Base-by-base conservation (phyloP, 2,888 invertebrate genomes). In the Plusia festucae region DNA sequence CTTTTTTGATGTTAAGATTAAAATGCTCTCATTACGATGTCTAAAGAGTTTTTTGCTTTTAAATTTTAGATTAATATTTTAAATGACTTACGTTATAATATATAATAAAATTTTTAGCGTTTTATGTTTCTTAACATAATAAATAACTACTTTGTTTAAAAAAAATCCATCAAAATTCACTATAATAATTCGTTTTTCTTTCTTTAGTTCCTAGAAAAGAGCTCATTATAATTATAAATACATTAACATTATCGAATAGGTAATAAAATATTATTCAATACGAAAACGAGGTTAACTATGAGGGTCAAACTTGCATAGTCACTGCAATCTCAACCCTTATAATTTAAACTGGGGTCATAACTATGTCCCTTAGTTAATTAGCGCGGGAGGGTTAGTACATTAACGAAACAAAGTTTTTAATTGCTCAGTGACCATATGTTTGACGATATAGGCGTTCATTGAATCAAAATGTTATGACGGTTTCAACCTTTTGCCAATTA, bases 271-370 rank as follows among this genome's bases (percentile, higher is more conserved):
- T 54, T 18, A 53, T 62, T 68, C 8, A 62, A 64, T 51, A 65
- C n/a, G 55, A 70, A 64, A 60, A 53, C 18, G 32, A 24, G 57
- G 60, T 61, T 67, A 62, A 65, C 60, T 69, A 55, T 40, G 24
- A 63, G 68, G 81, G 69, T 66, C 61, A 72, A 80, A 78, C 53
- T 69, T 79, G 78, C 81, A 73, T 51, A 70, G 68, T 79, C 76
- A 81, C 56, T 70, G 67, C 68, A 71, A 73, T 75, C 73, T 65
- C 70, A 69, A 75, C 70, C 77, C 81, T 78, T 71, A 67, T 68
- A 46, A 59, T 70, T 73, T 67, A 67, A 73, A 73, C 68, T 70
- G 68, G 68, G 76, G 79, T 78, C 68, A 65, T 76, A 76, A 76
- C 61, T 73, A 72, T 68, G 68, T 68, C 30, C 64, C 66, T 60